Base-by-base conservation (phyloP, 2,113 vertebrate species). In the Chaetops frenatus region DNA sequence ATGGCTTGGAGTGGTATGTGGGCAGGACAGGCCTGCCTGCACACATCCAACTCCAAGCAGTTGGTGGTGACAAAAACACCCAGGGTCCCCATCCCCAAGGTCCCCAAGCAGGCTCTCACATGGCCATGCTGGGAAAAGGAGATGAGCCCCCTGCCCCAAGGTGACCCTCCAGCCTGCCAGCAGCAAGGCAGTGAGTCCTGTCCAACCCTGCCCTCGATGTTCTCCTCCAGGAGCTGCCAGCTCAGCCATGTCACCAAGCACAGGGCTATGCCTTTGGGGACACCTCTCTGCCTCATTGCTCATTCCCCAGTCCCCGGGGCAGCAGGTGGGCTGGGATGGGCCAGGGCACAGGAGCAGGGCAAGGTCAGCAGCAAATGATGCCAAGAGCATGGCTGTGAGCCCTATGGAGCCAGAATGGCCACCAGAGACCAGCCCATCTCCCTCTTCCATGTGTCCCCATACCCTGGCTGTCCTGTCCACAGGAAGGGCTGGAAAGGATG, bases 1-100 rank as follows among this genome's bases (percentile, higher is more conserved):
- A n/a, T 3, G 5, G 17, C 53, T 53, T 4, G 1, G 66, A 72
- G 17, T 36, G 17, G 5, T 19, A 13, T 3, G 8, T 0, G 3
- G 22, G 38, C 66, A 79, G 86, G 35, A 67, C 44, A 60, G 61
- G 19, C 31, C 44, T 62, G n/a, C 51, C 58, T 65, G 31, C 36
- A 61, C 35, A 54, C 8, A 77, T 8, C 15, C 21, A 50, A 36
- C 44, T 91, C 70, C 3, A 2, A 84, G 65, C 56, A 79, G 35
- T 60, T 56, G 38, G 27, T 73, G 56, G 42, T 45, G 65, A 77
- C 60, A 73, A 83, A 64, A 50, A 73, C 1, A 0, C 27, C 35
- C 56, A 47, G 35, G 14, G 9, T 81, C 31, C 44, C 48, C 50
- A 31, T 47, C 44, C 23, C 23, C 3, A 5, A 5, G 11, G 36